Conservation (phyloP, 2,797 vertebrate species). For the Girardinus metallicus region DNA sequence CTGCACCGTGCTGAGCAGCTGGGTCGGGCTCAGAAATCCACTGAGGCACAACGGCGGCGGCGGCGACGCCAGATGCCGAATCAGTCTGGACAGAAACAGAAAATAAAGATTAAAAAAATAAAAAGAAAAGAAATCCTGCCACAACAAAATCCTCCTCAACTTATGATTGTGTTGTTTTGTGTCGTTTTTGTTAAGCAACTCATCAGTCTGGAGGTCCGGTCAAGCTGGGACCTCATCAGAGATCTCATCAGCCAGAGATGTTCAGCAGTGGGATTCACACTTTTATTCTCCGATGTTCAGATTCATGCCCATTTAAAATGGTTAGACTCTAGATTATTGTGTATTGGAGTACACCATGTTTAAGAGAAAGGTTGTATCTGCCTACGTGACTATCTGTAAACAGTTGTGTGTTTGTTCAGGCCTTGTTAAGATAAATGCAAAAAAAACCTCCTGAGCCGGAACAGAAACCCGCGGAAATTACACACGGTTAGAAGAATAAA, state of each 20-base stretch:
- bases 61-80: constrained; percentile 19
- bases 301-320: not conserved
- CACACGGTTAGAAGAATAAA: too few species aligned
- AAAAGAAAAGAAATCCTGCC: not conserved
- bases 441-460: not conserved
- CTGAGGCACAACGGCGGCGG: constrained; percentile 53
- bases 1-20: constrained; percentile 55
- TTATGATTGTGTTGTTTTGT: not conserved
- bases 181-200: constrained; percentile 8
- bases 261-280: not conserved
- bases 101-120: not conserved
- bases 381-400: not conserved
- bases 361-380: not conserved
- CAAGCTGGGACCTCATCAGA: not conserved
- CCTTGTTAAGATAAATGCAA: not conserved
- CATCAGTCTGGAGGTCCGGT: not conserved
- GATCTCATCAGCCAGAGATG: not conserved
- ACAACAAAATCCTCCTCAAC: constrained; percentile 12
- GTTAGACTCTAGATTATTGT: not conserved
- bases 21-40: constrained; percentile 46
- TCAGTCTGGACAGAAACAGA: constrained; percentile 63
- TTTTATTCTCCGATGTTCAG: not conserved
- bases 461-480: not conserved
- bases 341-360: not conserved
- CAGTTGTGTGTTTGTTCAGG: not conserved